phyloP scores from a whole-genome alignment of 1,140 invertebrate genomes.

The Drosophila ercepeae region DNA sequence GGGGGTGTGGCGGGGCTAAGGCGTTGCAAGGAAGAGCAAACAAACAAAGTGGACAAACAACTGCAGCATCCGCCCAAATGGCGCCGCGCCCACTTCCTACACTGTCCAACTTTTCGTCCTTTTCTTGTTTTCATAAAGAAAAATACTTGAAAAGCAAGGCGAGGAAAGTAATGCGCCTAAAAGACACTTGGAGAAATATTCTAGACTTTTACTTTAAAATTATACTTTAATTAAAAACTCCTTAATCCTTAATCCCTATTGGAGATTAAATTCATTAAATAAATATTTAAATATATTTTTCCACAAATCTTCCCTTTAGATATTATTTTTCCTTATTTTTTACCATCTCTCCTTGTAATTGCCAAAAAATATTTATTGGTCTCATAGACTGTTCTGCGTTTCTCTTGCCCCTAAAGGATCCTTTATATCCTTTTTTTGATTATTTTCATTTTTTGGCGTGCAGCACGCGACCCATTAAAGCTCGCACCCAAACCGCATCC shows the following conservation, averaged over 20 bases:
- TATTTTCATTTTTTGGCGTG: constrained; percentile 5
- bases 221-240: neutral
- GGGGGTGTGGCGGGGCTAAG: neutral
- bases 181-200: neutral
- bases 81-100: constrained; percentile 7
- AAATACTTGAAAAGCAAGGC: neutral
- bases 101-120: neutral
- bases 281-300: no score
- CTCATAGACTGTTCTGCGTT: no score
- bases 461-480: constrained; percentile 37
- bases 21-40: constrained; percentile 28
- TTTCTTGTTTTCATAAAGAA: neutral
- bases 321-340: neutral
- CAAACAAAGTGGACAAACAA: constrained; percentile 56
- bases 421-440: neutral
- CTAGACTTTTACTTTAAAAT: neutral
- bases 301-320: no score
- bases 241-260: no score
- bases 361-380: neutral
- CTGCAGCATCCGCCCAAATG: constrained; percentile 56
- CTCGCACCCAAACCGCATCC: constrained; percentile 21
- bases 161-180: neutral
- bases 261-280: no score
- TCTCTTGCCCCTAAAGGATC: neutral
- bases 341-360: neutral